Evolutionary conservation across 2,797 vertebrate genomes (phyloP).

Genomic region (Sparidentex hasta): DNA sequence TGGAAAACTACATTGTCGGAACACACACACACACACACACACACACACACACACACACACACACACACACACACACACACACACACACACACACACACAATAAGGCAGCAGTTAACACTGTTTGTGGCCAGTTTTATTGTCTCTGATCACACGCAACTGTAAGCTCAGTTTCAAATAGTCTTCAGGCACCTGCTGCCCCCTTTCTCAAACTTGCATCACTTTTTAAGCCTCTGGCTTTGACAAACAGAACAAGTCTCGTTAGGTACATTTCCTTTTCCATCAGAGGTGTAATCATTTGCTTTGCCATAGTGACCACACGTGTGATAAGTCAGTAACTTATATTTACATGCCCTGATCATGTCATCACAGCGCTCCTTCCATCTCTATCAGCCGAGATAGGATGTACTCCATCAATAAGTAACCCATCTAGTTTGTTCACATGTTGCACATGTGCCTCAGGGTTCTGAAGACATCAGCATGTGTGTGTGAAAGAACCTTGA

Average conservation of each 20-base stretch:
- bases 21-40: slow-evolving; percentile 31
- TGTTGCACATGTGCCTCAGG: slow-evolving; percentile 27
- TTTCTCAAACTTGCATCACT: slow-evolving; percentile 16
- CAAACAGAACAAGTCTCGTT: not conserved
- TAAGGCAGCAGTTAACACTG: slow-evolving; percentile 42
- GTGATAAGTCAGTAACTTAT: not conserved
- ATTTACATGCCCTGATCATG: not conserved
- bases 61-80: slow-evolving; percentile 26
- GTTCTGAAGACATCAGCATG: slow-evolving; percentile 25
- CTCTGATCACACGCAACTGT: slow-evolving; percentile 20
- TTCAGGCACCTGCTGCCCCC: slow-evolving; percentile 53
- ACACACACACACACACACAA: not conserved
- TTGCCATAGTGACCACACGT: not conserved
- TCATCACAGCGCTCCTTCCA: not conserved
- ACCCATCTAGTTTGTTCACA: slow-evolving; percentile 18
- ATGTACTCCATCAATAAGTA: slow-evolving; percentile 46
- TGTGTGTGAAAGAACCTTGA: not conserved
- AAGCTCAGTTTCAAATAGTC: slow-evolving; percentile 56
- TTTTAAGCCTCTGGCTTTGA: slow-evolving; percentile 12
- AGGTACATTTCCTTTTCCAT: not conserved
- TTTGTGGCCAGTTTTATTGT: slow-evolving; percentile 45
- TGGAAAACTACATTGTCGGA: slow-evolving; percentile 39
- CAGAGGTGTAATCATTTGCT: not conserved
- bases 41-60: not conserved
- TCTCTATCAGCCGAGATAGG: slow-evolving; percentile 5